A percentile compares a stretch with the other conserved stretches of the same genome.
These are phyloP conservation scores for Orthosia gothica DNA, from an alignment of 2,888 invertebrate genomes.

Conservation along the genomic window DNA sequence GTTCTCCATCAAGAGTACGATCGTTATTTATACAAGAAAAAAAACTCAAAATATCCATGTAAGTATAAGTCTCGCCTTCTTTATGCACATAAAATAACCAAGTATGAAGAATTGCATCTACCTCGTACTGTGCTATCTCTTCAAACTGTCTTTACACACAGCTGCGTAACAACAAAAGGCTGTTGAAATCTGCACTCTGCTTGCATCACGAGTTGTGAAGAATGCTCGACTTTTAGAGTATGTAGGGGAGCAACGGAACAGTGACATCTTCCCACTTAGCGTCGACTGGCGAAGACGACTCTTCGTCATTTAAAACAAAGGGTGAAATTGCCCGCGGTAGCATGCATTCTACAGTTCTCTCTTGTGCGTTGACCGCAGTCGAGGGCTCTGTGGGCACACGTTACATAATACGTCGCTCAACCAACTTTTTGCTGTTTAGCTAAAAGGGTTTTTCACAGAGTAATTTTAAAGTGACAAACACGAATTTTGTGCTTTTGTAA, in stretches of 20 bases:
- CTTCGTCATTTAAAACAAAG: constrained; percentile 88
- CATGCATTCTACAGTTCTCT: constrained; percentile 77
- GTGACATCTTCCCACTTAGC: constrained; percentile 86
- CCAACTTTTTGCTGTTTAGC: constrained; percentile 58
- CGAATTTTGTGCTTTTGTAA: constrained; percentile 48
- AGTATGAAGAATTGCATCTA: constrained; percentile 59
- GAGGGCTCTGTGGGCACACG: constrained; percentile 72
- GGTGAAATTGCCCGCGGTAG: constrained; percentile 84
- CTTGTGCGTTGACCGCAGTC: constrained; percentile 85
- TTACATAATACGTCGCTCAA: constrained; percentile 72
- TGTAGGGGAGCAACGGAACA: constrained; percentile 81
- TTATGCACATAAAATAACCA: constrained; percentile 60
- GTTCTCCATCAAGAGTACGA: constrained; percentile 54
- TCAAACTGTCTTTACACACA: constrained; percentile 62
- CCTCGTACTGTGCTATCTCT: constrained; percentile 56
- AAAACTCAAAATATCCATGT: constrained; percentile 30
- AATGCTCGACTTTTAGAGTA: constrained; percentile 83
- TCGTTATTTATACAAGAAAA: constrained; percentile 38
- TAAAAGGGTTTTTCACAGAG: constrained; percentile 60
- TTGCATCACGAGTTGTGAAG: constrained; percentile 80
- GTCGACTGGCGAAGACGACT: constrained; percentile 80
- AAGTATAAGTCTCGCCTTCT: constrained; percentile 25
- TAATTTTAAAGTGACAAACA: constrained; percentile 53
- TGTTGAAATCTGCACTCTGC: constrained; percentile 84
- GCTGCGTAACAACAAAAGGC: constrained; percentile 82